A percentile compares a stretch with the other conserved stretches of the same genome.
These are phyloP conservation scores for Ligdia adustata DNA, from an alignment of 2,888 invertebrate species.

Conservation along the genomic window DNA sequence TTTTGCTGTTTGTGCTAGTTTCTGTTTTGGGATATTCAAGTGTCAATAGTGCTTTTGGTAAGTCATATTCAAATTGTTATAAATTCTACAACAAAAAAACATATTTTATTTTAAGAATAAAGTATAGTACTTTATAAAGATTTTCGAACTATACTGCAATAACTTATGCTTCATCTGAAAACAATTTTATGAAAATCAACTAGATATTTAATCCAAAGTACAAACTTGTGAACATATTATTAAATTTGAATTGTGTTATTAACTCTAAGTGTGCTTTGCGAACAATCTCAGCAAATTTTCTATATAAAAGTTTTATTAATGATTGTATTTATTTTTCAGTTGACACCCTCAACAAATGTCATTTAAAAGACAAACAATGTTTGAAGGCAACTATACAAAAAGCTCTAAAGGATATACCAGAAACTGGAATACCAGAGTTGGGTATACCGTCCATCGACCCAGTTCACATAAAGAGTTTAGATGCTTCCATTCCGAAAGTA, in stretches of 20 bases:
- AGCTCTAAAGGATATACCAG: background rate
- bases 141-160: too few relatives aligned
- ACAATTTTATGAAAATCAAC: too few relatives aligned
- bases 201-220: too few relatives aligned
- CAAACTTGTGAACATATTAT: too few relatives aligned
- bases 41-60: conserved; percentile 14
- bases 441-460: conserved; percentile 30
- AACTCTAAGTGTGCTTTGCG: too few relatives aligned
- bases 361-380: conserved; percentile 28
- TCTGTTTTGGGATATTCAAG: conserved; percentile 4
- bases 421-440: conserved; percentile 22
- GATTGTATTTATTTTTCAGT: conserved; percentile 26
- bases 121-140: too few relatives aligned
- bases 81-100: too few relatives aligned
- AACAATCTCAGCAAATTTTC: too few relatives aligned
- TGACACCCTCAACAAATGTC: conserved; percentile 32
- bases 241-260: too few relatives aligned
- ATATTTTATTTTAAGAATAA: too few relatives aligned
- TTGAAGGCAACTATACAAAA: conserved; percentile 16
- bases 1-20: conserved; percentile 2
- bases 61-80: too few relatives aligned
- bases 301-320: background rate
- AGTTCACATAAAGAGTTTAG: conserved; percentile 8
- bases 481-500: background rate
- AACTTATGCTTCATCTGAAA: too few relatives aligned